Percentiles rank a stretch among this genome's conserved stretches.
Conservation (phyloP, 2,113 vertebrate genomes). For the Octodon degus region DNA sequence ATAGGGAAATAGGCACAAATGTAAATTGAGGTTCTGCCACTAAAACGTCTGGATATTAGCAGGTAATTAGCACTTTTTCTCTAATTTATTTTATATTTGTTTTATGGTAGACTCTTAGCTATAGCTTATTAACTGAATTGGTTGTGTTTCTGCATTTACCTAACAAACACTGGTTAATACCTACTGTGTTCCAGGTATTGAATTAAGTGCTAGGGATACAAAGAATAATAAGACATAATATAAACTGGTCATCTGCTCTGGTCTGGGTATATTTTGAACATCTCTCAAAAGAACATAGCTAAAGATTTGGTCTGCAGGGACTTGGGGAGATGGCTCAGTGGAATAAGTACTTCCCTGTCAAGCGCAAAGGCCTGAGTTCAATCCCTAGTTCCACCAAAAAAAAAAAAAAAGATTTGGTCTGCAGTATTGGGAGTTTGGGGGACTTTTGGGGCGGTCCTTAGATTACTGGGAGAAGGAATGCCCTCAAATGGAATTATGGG, state of each 20-base stretch:
- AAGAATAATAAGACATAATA: constrained; percentile 9
- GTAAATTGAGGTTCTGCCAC: background rate
- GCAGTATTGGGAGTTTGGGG: background rate
- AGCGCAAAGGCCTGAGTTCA: too few relatives aligned
- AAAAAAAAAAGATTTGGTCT: background rate
- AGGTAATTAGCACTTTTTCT: background rate
- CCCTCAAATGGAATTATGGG: background rate
- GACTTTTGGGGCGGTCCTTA: background rate
- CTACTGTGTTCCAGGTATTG: background rate
- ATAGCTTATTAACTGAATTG: background rate
- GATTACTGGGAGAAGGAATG: background rate
- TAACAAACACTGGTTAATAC: background rate
- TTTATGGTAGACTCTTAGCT: constrained; percentile 30
- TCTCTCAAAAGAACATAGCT: too few relatives aligned
- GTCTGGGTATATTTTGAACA: background rate
- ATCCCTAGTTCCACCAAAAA: too few relatives aligned
- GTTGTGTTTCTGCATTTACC: constrained; percentile 5
- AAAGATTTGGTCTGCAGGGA: background rate
- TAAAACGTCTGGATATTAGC: background rate
- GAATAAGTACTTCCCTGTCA: too few relatives aligned
- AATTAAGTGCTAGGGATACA: background rate
- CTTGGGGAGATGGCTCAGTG: too few relatives aligned
- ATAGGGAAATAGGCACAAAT: background rate
- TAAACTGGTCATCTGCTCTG: background rate
- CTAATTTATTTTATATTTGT: background rate